Evolutionary conservation across 2,888 invertebrate species (phyloP), one percentile per base, ranked within the genome.

Genomic region (Empis stercorea): DNA sequence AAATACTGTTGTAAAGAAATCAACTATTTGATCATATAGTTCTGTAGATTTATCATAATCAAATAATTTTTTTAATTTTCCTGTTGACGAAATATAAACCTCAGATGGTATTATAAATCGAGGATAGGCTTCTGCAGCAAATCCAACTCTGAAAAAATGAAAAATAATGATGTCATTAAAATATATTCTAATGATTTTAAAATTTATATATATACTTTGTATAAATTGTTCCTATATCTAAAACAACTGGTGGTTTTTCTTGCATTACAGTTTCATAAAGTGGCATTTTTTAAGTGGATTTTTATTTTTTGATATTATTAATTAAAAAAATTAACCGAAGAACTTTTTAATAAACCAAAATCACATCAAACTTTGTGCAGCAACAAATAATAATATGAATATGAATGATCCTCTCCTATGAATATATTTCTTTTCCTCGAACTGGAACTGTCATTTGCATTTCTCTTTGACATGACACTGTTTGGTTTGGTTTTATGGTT

Each of bases 201-300:
- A n/a, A n/a, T 27, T 27, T 20, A 27, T 7, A 27, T 74, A n/a
- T n/a, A n/a, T 73, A 94, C 93, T 94, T 95, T 2, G 94, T 93
- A 61, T 87, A 95, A 16, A 88, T 88, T 38, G 79, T 75, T 43
- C 95, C 95, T 52, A 96, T 81, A 64, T 96, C 95, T 51, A 95
- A 66, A 14, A 95, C 85, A 2, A 94, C 84, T 13, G 87, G 84
- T 60, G 87, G 84, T 65, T 93, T 93, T 59, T 94, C 93, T 57
- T 84, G 83, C 58, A 85, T 79, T 42, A 84, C 77, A 13, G 84
- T 84, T 71, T 93, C 91, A 62, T 86, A 92, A 2, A 87, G 68
- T 17, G 84, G 79, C 85, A 86, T 85, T 46, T 48, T 59, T 6
- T 20, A 20, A 20, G 5, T 20, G n/a, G n/a, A n/a, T n/a, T n/a